Percentiles rank a stretch among this genome's conserved stretches.
Conservation (phyloP, 2,113 vertebrate genomes). For the Silurus glanis region DNA sequence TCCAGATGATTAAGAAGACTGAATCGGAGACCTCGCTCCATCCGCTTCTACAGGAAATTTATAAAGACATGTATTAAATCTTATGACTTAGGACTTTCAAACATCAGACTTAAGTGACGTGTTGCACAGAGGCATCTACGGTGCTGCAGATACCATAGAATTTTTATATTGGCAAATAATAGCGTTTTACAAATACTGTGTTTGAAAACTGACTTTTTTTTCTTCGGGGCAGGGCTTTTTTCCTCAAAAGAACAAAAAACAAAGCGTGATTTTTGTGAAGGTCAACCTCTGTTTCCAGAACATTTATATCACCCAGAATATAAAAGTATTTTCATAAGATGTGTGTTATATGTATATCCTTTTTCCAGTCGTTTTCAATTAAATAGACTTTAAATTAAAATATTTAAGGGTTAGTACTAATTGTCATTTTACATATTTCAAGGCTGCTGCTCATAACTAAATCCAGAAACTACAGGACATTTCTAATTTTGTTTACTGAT, state of each 20-base stretch:
- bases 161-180: constrained; percentile 42
- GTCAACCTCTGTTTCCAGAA: constrained; percentile 12
- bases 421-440: background rate
- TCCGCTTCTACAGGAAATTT: constrained; percentile 97
- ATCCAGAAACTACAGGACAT: constrained; percentile 3
- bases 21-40: constrained; percentile 94
- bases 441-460: background rate
- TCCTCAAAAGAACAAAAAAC: background rate
- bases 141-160: constrained; percentile 31
- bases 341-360: background rate
- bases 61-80: constrained; percentile 96
- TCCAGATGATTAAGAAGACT: constrained; percentile 98
- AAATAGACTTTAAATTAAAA: background rate
- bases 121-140: constrained; percentile 29
- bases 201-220: constrained; percentile 42
- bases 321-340: background rate
- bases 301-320: background rate
- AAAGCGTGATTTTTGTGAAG: constrained; percentile 29
- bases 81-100: background rate
- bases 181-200: constrained; percentile 40
- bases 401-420: background rate
- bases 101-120: constrained; percentile 6
- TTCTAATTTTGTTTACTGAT: constrained; percentile 10
- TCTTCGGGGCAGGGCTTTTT: constrained; percentile 9
- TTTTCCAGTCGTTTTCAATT: background rate